Percentiles rank a stretch among this genome's conserved stretches.
Conservation (phyloP, 2,797 vertebrate species). For the Clarias fuscus region DNA sequence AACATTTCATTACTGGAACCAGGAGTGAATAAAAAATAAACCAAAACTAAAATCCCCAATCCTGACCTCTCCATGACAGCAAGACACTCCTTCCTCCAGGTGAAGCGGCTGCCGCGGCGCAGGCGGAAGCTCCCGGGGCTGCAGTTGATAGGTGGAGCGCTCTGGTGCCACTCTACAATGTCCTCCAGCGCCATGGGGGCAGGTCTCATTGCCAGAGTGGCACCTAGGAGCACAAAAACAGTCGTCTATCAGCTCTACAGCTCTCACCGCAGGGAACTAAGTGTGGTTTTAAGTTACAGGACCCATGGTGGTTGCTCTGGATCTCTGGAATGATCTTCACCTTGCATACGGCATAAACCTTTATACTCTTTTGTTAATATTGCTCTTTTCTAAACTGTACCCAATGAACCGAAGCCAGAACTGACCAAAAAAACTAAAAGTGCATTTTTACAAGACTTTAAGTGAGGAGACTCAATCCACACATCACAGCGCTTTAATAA, state of each 20-base stretch:
- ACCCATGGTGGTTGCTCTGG: not conserved
- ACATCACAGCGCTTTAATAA: conserved; percentile 24
- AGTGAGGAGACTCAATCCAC: not conserved
- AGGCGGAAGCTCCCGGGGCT: conserved; percentile 86
- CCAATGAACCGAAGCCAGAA: not conserved
- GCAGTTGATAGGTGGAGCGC: conserved; percentile 83
- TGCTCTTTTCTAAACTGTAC: not conserved
- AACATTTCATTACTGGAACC: no score
- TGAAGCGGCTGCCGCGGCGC: conserved; percentile 86
- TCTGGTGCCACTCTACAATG: conserved; percentile 84
- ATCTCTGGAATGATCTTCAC: not conserved
- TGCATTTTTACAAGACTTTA: not conserved
- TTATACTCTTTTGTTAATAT: not conserved
- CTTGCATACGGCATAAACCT: not conserved
- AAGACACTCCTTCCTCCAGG: conserved; percentile 89
- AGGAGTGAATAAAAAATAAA: not conserved
- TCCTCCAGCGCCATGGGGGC: conserved; percentile 83
- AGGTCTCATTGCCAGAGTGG: conserved; percentile 85
- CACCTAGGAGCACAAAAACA: conserved; percentile 68
- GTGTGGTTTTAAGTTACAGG: not conserved
- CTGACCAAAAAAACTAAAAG: not conserved
- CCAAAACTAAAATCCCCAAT: conserved; percentile 55
- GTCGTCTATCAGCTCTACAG: not conserved
- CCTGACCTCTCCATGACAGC: conserved; percentile 89
- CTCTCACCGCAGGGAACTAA: not conserved